Percentiles rank a stretch among this genome's conserved stretches.
Conservation (phyloP, 2,113 vertebrate species). For the Clarias magur region DNA sequence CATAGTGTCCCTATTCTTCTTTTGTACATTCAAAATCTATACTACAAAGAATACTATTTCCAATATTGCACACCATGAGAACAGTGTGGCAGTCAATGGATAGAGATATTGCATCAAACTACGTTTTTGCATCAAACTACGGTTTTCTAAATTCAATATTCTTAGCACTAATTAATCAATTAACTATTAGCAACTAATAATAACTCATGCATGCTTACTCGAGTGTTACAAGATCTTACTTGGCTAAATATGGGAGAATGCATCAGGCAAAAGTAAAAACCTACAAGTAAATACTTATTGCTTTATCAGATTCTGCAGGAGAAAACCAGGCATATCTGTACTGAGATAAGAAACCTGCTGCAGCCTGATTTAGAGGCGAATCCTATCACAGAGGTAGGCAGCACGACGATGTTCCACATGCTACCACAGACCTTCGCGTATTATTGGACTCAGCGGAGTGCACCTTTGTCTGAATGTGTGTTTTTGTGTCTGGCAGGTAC, state of each 20-base stretch:
- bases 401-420: neutral
- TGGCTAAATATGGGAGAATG: neutral
- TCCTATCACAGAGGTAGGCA: conserved; percentile 71
- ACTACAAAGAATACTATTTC: too few relatives aligned
- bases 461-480: neutral
- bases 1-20: too few relatives aligned
- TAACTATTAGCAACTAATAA: too few relatives aligned
- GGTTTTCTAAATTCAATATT: too few relatives aligned
- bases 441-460: neutral
- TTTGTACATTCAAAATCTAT: too few relatives aligned
- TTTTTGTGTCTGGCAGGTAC: conserved; percentile 66
- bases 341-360: conserved; percentile 73
- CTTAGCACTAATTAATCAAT: too few relatives aligned
- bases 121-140: too few relatives aligned
- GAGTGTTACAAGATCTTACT: neutral
- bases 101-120: too few relatives aligned
- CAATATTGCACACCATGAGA: too few relatives aligned
- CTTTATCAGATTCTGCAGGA: conserved; percentile 63
- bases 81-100: too few relatives aligned
- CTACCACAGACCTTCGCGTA: neutral
- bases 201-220: neutral
- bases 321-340: conserved; percentile 73
- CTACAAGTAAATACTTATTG: neutral
- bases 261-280: neutral
- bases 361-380: conserved; percentile 49